phyloP scores from a whole-genome alignment of 2,113 vertebrate species.

The Glaucidium brasilianum region DNA sequence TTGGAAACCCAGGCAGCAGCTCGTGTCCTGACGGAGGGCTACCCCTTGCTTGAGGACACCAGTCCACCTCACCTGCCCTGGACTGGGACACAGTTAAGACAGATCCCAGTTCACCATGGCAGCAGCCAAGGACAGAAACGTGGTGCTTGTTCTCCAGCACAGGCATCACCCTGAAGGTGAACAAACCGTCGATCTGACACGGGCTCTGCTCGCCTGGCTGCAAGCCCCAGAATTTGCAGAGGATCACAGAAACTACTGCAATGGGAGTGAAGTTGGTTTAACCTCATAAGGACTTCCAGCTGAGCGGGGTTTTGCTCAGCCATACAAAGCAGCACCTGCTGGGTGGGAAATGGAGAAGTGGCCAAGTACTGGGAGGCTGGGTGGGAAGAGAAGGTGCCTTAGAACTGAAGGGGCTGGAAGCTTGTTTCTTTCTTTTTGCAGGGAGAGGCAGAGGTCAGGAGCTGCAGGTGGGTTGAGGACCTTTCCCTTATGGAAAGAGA shows the following conservation, averaged over 20 bases:
- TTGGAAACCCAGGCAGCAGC: not conserved
- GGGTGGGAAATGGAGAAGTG: not conserved
- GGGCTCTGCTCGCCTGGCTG: not conserved
- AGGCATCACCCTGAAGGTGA: not conserved
- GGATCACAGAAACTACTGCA: not conserved
- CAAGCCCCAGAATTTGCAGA: not conserved
- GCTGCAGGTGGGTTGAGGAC: not conserved
- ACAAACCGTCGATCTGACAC: not conserved
- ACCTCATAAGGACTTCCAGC: not conserved
- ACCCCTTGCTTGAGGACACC: not conserved
- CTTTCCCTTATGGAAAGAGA: not conserved
- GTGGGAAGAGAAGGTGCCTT: not conserved
- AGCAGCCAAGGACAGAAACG: not conserved
- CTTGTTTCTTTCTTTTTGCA: not conserved
- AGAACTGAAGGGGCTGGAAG: not conserved
- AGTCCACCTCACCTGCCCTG: not conserved
- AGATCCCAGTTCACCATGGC: accelerated
- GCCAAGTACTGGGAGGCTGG: not conserved
- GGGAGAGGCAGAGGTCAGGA: not conserved
- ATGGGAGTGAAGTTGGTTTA: not conserved
- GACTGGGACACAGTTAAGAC: not conserved
- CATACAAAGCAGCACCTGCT: not conserved
- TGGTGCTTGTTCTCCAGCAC: not conserved
- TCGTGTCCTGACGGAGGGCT: not conserved
- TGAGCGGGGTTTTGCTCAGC: not conserved